phyloP scores from a whole-genome alignment of 2,113 vertebrate genomes.

The Zeus faber region DNA sequence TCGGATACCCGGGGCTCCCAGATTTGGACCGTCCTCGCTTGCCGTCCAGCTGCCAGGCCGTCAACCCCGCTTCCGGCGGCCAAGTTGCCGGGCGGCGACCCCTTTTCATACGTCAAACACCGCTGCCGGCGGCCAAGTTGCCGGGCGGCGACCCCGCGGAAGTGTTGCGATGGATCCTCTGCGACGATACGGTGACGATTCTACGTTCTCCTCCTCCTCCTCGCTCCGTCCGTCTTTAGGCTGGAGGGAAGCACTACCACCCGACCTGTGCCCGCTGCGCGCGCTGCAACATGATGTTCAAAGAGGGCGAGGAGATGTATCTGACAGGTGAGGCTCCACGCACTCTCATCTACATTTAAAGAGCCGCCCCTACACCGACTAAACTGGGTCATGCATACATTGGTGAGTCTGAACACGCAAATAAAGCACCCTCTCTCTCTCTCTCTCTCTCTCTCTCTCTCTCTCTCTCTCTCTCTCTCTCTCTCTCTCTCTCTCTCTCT shows the following conservation, averaged over 20 bases:
- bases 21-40: too few relatives aligned
- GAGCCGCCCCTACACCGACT: neutral
- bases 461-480: neutral
- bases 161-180: too few relatives aligned
- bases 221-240: constrained; percentile 63
- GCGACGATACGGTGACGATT: too few relatives aligned
- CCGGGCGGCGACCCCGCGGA: too few relatives aligned
- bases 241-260: constrained; percentile 96
- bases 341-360: neutral
- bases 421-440: neutral
- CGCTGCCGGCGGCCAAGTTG: too few relatives aligned
- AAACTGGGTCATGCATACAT: neutral
- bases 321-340: constrained; percentile 84
- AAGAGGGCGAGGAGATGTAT: constrained; percentile 98
- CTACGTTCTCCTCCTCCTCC: neutral
- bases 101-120: too few relatives aligned
- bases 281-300: constrained; percentile 97
- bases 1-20: too few relatives aligned
- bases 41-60: too few relatives aligned
- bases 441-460: constrained; percentile 1
- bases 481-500: neutral
- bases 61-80: too few relatives aligned
- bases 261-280: constrained; percentile 93
- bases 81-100: too few relatives aligned
- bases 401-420: neutral